Base-by-base conservation (phyloP, 1,140 invertebrate genomes). In the Potamilus streckersoni region DNA sequence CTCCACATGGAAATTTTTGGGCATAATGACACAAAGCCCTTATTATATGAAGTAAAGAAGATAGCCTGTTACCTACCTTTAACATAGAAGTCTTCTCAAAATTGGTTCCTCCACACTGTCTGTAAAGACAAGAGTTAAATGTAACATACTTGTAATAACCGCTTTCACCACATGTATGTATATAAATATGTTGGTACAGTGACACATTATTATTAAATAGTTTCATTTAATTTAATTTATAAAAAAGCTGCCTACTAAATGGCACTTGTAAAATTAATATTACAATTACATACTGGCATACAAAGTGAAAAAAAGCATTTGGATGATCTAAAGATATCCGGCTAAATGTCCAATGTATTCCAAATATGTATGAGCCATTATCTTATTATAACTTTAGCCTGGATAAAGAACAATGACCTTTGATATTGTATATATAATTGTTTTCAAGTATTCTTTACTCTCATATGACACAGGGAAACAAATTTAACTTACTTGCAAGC, bases 31-130 rank as follows among this genome's bases (percentile, higher is more conserved):
- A 49, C 38, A 49, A 49, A 49, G 38, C 38, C 38, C 38, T 8
- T 49, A 49, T 49, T 49, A 6, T 31, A 31, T 31, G 27, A 31
- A 31, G 27, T 2, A 31, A 31, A 31, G 27, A 31, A 31, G 1
- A 31, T 31, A 31, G 27, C 27, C 2, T 17, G 56, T 12, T 55
- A 70, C 76, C 83, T 79, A 86, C 86, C 80, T 79, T 75, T 55
- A 70, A 69, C 82, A 87, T 86, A 19, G 81, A 85, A 16, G 95
- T 92, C 84, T 93, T 93, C 76, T 93, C 91, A 95, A 95, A 97
- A 61, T 91, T 93, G 0, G 92, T 93, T 38, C 92, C 90, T 64
- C 92, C 92, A 86, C 96, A 97, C 83, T 94, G 95, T 67, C 92
- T 93, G 74, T 1, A 80, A 79, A 80, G 60, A 75, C 56, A 72